Evolutionary conservation across 2,797 vertebrate species (phyloP), one percentile per base, ranked within the genome.

Genomic region (Trematomus bernacchii): DNA sequence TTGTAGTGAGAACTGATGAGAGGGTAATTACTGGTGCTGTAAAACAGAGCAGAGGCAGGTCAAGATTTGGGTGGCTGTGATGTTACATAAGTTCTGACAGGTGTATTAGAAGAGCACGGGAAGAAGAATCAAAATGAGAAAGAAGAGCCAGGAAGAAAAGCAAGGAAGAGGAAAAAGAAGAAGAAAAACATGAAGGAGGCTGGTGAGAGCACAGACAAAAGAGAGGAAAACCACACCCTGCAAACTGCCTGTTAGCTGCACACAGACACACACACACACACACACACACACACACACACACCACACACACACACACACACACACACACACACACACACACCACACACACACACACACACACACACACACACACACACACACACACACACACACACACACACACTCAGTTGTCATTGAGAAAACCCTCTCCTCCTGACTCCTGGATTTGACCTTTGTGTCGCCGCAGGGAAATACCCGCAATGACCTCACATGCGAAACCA

Each of bases 1-100:
- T 80, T 78, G 72, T 77, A 54, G 79, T 76, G 72, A 83, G 61
- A 64, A 73, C 69, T 80, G 80, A 69, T 77, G 73, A 83, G 82
- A 76, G 71, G 51, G 62, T 82, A 81, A 84, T 89, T 66, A 68
- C 78, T 77, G 61, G 53, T 64, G 78, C 80, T 67, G 62, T 83
- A 61, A 83, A 71, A 61, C 59, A 52, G 54, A 62, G 66, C 74
- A 66, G 61, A 67, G n/a, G 46, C 71, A 83, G 74, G 81, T 85
- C 82, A 83, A 79, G 77, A 69, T 68, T 63, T 55, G 58, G 64
- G 66, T 68, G 37, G 77, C 71, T 89, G 80, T 64, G 50, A 37
- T 77, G 75, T 90, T 87, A 87, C 63, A 73, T 88, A 90, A 85
- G 62, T 82, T 73, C 60, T 71, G 77, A 73, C 80, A 89, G 82